phyloP scores from a whole-genome alignment of 2,888 invertebrate genomes.

The Oligia fasciuncula region DNA sequence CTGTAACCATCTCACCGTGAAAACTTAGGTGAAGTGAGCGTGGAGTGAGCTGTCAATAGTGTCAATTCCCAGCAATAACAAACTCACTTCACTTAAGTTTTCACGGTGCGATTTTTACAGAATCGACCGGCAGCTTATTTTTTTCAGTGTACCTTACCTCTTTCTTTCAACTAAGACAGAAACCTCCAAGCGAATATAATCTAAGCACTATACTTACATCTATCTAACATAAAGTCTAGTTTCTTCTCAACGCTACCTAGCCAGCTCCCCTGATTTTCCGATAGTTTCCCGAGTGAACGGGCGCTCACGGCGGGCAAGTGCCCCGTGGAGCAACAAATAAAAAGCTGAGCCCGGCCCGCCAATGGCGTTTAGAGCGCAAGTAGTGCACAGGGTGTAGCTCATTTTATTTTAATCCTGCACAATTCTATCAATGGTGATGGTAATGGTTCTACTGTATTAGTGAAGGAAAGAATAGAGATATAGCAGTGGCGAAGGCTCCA shows the following conservation, averaged over 20 bases:
- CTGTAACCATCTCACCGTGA: no score
- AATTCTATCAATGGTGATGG: background rate
- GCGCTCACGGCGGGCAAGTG: conserved; percentile 59
- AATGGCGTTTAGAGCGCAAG: conserved; percentile 73
- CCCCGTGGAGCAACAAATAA: conserved; percentile 77
- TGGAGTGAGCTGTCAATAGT: no score
- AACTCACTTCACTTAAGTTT: no score
- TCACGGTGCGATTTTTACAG: no score
- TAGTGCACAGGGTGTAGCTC: conserved; percentile 70
- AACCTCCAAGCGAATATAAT: background rate
- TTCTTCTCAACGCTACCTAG: background rate
- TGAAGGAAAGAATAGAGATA: background rate
- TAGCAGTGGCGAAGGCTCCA: no score
- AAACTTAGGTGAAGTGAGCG: no score
- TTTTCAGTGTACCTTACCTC: no score
- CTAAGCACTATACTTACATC: background rate
- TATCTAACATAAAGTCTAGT: background rate
- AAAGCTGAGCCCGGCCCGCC: conserved; percentile 79
- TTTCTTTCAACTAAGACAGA: background rate
- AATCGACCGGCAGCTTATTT: no score
- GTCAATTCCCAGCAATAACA: no score
- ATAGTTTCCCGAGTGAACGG: conserved; percentile 40
- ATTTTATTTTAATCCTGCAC: background rate
- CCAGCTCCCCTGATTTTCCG: conserved; percentile 46
- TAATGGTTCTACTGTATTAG: background rate